These are phyloP conservation scores for Columbina picui DNA, from an alignment of 2,113 vertebrate species.

Conservation along the genomic window DNA sequence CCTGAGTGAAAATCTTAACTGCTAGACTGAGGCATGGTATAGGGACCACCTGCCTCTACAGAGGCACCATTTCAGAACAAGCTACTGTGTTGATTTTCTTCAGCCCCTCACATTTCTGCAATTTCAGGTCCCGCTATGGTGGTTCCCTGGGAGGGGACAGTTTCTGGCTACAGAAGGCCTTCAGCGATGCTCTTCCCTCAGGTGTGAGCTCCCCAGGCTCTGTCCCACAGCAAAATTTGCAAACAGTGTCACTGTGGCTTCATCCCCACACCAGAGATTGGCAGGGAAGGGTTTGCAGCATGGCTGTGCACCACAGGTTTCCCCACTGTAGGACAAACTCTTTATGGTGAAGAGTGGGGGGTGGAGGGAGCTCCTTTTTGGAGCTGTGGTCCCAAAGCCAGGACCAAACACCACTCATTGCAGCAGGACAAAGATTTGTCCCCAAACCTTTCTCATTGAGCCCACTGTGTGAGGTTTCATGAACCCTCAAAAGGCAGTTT, in stretches of 20 bases:
- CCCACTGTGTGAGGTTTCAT: background rate
- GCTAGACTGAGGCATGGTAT: background rate
- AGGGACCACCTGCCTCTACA: background rate
- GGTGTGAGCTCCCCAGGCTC: background rate
- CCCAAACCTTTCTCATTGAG: background rate
- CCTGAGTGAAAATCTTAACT: background rate
- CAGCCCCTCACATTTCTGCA: background rate
- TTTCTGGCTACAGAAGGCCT: background rate
- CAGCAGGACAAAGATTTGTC: background rate
- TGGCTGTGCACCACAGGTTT: background rate
- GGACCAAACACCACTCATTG: background rate
- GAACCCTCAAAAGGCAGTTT: background rate
- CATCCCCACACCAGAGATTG: background rate
- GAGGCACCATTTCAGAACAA: background rate
- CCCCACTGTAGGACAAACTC: background rate
- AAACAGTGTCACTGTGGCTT: background rate
- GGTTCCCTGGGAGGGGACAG: background rate
- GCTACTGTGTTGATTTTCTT: background rate
- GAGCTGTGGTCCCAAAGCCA: background rate
- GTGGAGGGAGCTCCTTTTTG: background rate
- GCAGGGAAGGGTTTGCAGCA: background rate
- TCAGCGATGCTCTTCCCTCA: background rate
- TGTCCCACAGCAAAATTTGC: background rate
- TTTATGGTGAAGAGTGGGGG: background rate
- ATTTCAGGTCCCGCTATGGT: background rate